A percentile compares a stretch with the other conserved stretches of the same genome.
phyloP scores from a whole-genome alignment of 2,113 vertebrate genomes.

The Sphyrna mokarran region DNA sequence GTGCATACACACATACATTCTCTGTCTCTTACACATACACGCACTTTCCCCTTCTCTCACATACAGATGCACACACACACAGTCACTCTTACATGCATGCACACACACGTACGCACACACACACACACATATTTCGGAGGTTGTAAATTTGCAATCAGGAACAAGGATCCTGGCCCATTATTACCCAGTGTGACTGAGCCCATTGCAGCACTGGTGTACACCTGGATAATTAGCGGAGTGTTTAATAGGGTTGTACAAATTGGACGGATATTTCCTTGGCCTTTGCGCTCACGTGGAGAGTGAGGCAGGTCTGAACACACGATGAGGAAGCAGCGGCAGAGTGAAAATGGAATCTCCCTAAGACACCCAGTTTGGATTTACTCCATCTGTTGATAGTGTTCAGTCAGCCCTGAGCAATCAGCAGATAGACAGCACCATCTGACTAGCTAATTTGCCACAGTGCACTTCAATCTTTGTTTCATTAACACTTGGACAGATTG shows the following conservation, averaged over 20 bases:
- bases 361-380: constrained; percentile 10
- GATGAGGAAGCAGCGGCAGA: neutral
- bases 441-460: constrained; percentile 39
- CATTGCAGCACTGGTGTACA: neutral
- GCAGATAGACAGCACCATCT: constrained; percentile 38
- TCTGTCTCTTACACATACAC: neutral
- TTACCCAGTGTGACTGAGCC: neutral
- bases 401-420: constrained; percentile 37
- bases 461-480: constrained; percentile 50
- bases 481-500: constrained; percentile 58
- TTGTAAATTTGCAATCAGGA: neutral
- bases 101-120: neutral
- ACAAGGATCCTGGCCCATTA: neutral
- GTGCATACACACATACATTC: neutral
- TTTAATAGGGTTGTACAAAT: neutral
- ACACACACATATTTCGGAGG: neutral
- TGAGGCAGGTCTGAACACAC: neutral
- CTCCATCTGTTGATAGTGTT: neutral
- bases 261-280: neutral
- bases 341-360: neutral
- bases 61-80: too few species aligned
- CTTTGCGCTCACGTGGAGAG: neutral
- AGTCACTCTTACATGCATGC: neutral
- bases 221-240: neutral
- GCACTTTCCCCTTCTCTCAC: neutral